Conservation (phyloP, 2,113 vertebrate genomes). For the Platycercus adscitus region DNA sequence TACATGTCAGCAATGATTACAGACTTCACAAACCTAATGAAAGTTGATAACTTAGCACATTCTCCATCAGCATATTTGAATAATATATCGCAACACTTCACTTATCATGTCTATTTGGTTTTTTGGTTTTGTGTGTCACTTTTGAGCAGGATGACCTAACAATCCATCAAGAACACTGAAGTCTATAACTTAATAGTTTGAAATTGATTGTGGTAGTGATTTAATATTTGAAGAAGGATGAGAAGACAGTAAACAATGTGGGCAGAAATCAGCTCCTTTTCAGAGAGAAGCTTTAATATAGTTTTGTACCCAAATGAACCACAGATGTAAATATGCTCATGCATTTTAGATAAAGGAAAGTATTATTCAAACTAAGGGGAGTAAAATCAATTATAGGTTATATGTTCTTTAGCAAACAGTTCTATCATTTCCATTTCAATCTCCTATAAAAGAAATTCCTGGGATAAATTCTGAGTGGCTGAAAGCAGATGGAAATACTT, state of each 20-base stretch:
- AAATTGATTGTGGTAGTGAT: background rate
- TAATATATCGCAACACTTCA: background rate
- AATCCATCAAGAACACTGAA: background rate
- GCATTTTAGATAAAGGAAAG: constrained; percentile 47
- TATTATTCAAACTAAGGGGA: background rate
- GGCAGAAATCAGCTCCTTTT: background rate
- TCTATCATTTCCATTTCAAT: constrained; percentile 5
- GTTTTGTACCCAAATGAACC: constrained; percentile 5
- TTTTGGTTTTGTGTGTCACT: background rate
- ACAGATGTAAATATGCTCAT: constrained; percentile 13
- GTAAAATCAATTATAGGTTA: constrained; percentile 29
- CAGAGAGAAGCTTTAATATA: background rate
- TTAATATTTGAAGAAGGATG: constrained; percentile 37
- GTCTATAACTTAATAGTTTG: background rate
- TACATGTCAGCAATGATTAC: background rate
- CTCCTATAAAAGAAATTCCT: background rate
- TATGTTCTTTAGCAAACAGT: constrained; percentile 15
- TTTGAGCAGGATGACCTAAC: background rate
- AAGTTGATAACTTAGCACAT: background rate
- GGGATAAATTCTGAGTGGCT: background rate
- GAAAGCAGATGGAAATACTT: background rate
- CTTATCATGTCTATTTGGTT: background rate
- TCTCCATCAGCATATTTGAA: background rate
- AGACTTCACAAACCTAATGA: background rate
- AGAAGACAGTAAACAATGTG: background rate